Evolutionary conservation across 2,888 invertebrate genomes (phyloP), one percentile per base, ranked within the genome.

Genomic region (Eilema depressum): DNA sequence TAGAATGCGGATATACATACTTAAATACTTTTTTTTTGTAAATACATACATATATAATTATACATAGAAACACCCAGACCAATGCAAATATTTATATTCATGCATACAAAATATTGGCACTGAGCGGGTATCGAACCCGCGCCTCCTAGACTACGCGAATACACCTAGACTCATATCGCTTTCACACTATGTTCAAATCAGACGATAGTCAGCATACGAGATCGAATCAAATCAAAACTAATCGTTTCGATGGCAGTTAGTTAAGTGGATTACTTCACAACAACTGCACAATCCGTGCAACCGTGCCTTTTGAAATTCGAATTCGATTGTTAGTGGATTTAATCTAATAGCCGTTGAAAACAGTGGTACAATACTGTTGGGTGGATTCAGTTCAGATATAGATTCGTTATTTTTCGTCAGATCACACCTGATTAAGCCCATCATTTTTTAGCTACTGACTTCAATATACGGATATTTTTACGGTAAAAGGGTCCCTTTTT

Each of bases 201-300:
- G 8, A 53, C 10, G 53, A 53, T n/a, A 53, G n/a, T 53, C n/a
- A 3, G 8, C 2, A 53, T 0, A 53, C 10, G n/a, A 20, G 20
- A 53, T 53, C n/a, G n/a, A 53, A 47, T 47, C 20, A 17, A 47
- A 53, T 53, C 53, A 53, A 53, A 53, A 53, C 53, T n/a, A 53
- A n/a, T 7, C 53, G n/a, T n/a, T 53, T 53, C n/a, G 8, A 20
- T 53, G 20, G 53, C 53, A 53, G 53, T n/a, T 53, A n/a, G 53
- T n/a, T 20, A n/a, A 53, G n/a, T 53, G 53, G 53, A 53, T 53
- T 53, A 53, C 2, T n/a, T n/a, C 53, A 20, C 53, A 53, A 53
- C 53, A 53, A 53, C n/a, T 53, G 53, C n/a, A 53, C 53, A 53
- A 53, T 53, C n/a, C 53, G 53, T 53, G 53, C 53, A n/a, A 53